Evolutionary conservation across 2,797 vertebrate genomes (phyloP).

Genomic region (Eulemur coronatus): DNA sequence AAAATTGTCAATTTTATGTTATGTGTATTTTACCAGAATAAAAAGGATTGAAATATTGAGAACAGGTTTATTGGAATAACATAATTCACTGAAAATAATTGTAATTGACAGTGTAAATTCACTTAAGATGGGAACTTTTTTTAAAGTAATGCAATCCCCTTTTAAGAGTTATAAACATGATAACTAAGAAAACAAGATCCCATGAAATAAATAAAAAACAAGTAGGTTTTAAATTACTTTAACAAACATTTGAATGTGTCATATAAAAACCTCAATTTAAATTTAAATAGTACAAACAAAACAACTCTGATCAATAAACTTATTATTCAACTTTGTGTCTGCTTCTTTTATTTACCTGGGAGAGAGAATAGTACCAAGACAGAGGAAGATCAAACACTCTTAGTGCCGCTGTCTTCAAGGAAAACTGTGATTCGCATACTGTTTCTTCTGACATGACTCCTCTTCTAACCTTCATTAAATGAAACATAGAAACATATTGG

Average conservation of each 20-base stretch:
- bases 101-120: not conserved
- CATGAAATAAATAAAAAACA: not conserved
- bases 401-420: constrained; percentile 88
- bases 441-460: constrained; percentile 91
- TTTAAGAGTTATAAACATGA: not conserved
- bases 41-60: not conserved
- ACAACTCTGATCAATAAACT: not conserved
- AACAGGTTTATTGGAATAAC: not conserved
- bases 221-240: constrained; percentile 1
- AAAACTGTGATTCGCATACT: constrained; percentile 85
- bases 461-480: constrained; percentile 69
- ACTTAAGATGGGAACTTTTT: not conserved
- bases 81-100: constrained; percentile 14
- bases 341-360: constrained; percentile 87
- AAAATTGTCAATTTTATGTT: not conserved
- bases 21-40: not conserved
- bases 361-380: constrained; percentile 90
- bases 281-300: not conserved
- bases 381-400: constrained; percentile 90
- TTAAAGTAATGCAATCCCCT: not conserved
- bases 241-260: constrained; percentile 12
- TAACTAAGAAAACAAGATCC: not conserved
- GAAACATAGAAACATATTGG: constrained; percentile 57
- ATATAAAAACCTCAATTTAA: not conserved
- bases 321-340: not conserved